These are phyloP conservation scores for Prionailurus bengalensis DNA, from an alignment of 2,113 vertebrate species.

Conservation along the genomic window DNA sequence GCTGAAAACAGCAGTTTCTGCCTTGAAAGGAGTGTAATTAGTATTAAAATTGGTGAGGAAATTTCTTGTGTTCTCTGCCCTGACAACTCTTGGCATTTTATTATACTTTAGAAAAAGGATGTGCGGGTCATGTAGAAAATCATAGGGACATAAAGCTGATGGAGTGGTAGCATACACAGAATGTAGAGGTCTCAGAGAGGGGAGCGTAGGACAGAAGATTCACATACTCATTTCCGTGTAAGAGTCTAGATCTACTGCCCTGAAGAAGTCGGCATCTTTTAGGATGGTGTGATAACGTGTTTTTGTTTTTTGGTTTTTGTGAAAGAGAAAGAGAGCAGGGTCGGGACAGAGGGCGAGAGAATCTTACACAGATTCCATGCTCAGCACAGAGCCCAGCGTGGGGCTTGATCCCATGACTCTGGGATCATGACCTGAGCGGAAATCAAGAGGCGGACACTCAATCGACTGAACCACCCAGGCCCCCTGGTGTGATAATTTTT, in stretches of 20 bases:
- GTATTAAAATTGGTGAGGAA: constrained; percentile 42
- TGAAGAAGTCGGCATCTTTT: neutral
- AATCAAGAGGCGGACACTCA: too few species aligned
- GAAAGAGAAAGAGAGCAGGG: too few species aligned
- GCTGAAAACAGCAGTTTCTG: constrained; percentile 41
- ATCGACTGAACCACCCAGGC: too few species aligned
- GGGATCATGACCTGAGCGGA: too few species aligned
- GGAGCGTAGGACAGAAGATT: neutral
- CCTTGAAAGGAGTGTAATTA: constrained; percentile 28
- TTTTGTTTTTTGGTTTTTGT: too few species aligned
- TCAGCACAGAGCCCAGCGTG: too few species aligned
- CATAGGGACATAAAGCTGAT: accelerated
- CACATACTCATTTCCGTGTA: neutral
- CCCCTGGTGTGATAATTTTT: neutral
- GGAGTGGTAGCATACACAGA: too few species aligned
- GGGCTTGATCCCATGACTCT: too few species aligned
- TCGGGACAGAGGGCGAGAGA: too few species aligned
- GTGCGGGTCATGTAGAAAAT: neutral
- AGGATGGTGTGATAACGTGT: neutral
- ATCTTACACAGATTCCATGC: too few species aligned
- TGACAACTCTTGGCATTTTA: neutral
- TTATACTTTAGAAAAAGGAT: neutral
- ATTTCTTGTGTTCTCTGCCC: neutral
- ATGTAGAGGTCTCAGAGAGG: neutral
- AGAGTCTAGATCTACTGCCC: neutral